phyloP scores from a whole-genome alignment of 2,888 invertebrate species.

The Priocnemis perturbator region DNA sequence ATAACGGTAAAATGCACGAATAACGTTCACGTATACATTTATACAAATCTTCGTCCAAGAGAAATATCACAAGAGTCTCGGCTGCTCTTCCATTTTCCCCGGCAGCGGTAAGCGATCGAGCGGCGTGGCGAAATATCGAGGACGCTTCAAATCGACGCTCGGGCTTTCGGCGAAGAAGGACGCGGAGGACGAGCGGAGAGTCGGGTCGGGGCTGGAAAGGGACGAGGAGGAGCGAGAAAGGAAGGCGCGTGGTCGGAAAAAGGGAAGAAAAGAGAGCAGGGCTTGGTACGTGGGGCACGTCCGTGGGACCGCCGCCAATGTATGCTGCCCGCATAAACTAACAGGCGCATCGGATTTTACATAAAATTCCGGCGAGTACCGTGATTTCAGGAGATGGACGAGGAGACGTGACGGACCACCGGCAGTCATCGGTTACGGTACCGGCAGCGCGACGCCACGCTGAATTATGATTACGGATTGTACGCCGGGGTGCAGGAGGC shows the following conservation, averaged over 20 bases:
- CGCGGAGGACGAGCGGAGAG: conserved; percentile 8
- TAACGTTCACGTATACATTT: too few relatives aligned
- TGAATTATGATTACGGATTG: conserved; percentile 70
- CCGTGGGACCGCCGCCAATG: conserved; percentile 71
- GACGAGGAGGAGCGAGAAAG: conserved; percentile 39
- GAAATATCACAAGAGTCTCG: background rate
- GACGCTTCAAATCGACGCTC: conserved; percentile 41
- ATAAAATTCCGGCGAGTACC: conserved; percentile 71
- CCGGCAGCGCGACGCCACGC: conserved; percentile 32
- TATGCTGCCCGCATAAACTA: conserved; percentile 75
- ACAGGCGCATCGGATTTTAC: conserved; percentile 75
- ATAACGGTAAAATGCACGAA: too few relatives aligned
- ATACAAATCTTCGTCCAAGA: background rate
- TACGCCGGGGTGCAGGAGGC: conserved; percentile 21
- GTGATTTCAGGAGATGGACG: conserved; percentile 70
- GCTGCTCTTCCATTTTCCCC: too few relatives aligned
- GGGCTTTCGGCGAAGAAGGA: conserved; percentile 45
- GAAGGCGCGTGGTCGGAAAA: conserved; percentile 45
- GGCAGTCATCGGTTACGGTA: conserved; percentile 61
- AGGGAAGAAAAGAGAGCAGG: conserved; percentile 58
- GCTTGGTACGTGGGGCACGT: conserved; percentile 74
- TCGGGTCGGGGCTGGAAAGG: background rate
- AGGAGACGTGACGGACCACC: conserved; percentile 68
- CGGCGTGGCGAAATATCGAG: conserved; percentile 45
- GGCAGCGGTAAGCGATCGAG: background rate